phyloP scores from a whole-genome alignment of 1,140 invertebrate species.

The Papilio polyxenes region DNA sequence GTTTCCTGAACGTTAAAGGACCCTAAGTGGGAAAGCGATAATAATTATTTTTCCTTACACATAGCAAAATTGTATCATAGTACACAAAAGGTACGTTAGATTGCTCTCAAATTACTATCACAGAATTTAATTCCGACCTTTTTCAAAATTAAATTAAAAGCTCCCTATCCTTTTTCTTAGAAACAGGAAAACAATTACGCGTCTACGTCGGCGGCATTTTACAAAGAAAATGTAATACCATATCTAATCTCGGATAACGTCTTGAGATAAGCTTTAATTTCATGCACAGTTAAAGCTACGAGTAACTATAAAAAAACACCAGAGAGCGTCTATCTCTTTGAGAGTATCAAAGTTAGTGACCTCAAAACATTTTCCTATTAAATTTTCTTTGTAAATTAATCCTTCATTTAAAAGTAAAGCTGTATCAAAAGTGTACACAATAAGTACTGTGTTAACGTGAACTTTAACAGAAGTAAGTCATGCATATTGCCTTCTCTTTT shows the following conservation, averaged over 20 bases:
- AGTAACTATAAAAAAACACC: slow-evolving; percentile 25
- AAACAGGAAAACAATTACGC: slow-evolving; percentile 34
- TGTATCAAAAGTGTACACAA: not conserved
- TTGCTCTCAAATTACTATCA: not conserved
- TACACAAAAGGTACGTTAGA: not conserved
- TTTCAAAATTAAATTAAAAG: slow-evolving; percentile 2
- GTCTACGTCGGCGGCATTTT: slow-evolving; percentile 8
- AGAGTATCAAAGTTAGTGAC: not conserved
- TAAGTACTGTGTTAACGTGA: not conserved
- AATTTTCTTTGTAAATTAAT: not conserved
- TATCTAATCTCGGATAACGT: slow-evolving; percentile 14
- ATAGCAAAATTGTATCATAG: not conserved
- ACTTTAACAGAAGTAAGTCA: not conserved
- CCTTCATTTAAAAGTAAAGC: not conserved
- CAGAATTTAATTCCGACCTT: not conserved
- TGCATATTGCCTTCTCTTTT: not conserved
- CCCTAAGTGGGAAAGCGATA: too few relatives aligned
- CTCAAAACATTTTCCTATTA: not conserved
- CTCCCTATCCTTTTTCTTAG: not conserved
- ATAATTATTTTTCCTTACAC: too few relatives aligned
- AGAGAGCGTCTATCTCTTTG: not conserved
- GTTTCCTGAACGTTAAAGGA: too few relatives aligned
- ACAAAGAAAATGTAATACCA: slow-evolving; percentile 25
- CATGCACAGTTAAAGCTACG: slow-evolving; percentile 31
- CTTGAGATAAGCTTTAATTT: slow-evolving; percentile 34